These are phyloP conservation scores for Arizona elegans DNA, from an alignment of 2,113 vertebrate species.

Conservation along the genomic window DNA sequence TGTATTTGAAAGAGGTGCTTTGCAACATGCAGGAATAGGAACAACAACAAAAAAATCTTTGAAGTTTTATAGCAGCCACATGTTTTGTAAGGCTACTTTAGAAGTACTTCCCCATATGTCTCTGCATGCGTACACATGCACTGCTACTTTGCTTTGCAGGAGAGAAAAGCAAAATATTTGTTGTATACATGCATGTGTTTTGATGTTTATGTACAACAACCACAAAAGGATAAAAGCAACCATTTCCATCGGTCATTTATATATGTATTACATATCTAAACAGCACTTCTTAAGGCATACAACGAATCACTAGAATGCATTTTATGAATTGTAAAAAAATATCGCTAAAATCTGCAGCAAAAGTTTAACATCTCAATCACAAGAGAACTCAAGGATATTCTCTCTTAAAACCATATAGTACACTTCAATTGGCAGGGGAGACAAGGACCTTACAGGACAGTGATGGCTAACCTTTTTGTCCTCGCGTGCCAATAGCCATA, in stretches of 20 bases:
- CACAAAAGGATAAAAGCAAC: not conserved
- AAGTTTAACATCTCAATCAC: not conserved
- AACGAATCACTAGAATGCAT: not conserved
- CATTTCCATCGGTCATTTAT: not conserved
- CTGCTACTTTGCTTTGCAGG: not conserved
- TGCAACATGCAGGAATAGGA: not conserved
- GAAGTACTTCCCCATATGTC: not conserved
- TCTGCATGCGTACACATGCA: not conserved
- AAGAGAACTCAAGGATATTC: not conserved
- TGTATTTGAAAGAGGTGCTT: not conserved
- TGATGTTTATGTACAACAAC: not conserved
- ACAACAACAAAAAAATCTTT: not conserved
- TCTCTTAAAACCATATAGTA: not conserved
- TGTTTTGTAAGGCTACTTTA: not conserved
- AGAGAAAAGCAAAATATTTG: not conserved
- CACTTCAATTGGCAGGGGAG: not conserved
- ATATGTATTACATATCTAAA: not conserved
- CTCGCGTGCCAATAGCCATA: no score
- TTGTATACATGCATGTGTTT: not conserved
- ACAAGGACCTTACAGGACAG: not conserved
- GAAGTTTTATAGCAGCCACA: not conserved
- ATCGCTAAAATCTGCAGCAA: not conserved
- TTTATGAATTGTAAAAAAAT: not conserved
- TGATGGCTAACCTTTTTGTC: no score
- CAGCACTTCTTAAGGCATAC: not conserved